A percentile compares a stretch with the other conserved stretches of the same genome.
Conservation (phyloP, 2,888 invertebrate species). For the Orgyia antiqua region DNA sequence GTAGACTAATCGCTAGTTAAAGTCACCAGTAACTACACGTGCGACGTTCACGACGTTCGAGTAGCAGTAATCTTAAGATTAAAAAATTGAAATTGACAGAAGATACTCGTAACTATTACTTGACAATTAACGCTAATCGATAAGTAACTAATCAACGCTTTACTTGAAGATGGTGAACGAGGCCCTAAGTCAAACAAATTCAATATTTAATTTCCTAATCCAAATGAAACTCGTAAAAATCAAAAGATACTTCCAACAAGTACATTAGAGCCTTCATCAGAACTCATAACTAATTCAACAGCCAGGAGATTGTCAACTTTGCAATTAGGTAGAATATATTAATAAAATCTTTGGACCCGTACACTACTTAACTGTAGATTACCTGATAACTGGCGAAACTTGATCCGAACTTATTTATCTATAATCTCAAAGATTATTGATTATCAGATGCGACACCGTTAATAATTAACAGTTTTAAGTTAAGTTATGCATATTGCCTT, state of each 20-base stretch:
- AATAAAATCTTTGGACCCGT: slow-evolving; percentile 7
- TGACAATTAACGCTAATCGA: too few species aligned
- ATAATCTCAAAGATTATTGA: slow-evolving; percentile 8
- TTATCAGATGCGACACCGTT: slow-evolving; percentile 1
- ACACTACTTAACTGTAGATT: slow-evolving; percentile 12
- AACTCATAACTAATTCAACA: slow-evolving; percentile 13
- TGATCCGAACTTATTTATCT: slow-evolving; percentile 8
- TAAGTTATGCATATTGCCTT: too few species aligned
- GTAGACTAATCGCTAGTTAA: too few species aligned
- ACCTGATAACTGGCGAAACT: slow-evolving; percentile 13
- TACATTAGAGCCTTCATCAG: slow-evolving; percentile 8
- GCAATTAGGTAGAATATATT: slow-evolving; percentile 38
- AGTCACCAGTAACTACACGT: too few species aligned
- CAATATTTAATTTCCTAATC: background rate
- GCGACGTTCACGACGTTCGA: too few species aligned
- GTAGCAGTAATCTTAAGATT: too few species aligned
- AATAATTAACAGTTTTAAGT: background rate
- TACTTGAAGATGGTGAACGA: too few species aligned
- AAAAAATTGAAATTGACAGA: too few species aligned
- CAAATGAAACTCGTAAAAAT: slow-evolving; percentile 3
- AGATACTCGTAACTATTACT: too few species aligned
- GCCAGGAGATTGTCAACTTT: slow-evolving; percentile 37
- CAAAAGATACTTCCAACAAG: slow-evolving; percentile 8
- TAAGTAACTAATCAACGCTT: too few species aligned
- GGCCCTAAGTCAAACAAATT: background rate